phyloP scores from a whole-genome alignment of 2,797 vertebrate species.

The Selene dorsalis region DNA sequence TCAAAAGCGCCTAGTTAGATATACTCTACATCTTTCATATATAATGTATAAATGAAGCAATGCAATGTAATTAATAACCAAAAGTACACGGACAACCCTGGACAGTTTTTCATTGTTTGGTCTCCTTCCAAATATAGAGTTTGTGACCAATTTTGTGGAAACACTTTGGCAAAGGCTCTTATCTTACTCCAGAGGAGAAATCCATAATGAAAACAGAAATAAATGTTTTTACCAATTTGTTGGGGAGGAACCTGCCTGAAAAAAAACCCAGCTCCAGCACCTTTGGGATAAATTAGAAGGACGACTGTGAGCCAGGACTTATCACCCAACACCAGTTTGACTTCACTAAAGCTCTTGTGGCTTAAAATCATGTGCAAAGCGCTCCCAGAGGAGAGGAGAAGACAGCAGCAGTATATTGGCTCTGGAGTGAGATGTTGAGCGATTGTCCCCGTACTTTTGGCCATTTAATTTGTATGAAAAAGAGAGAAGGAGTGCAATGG shows the following conservation, averaged over 20 bases:
- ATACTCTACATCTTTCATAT: neutral
- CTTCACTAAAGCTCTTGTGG: neutral
- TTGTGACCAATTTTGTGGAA: neutral
- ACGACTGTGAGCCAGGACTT: neutral
- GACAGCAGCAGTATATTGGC: neutral
- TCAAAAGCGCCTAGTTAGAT: neutral
- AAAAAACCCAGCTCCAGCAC: neutral
- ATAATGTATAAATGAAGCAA: neutral
- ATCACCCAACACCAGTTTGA: neutral
- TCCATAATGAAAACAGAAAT: too few relatives aligned
- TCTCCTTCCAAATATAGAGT: neutral
- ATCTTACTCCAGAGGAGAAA: neutral
- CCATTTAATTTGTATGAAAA: neutral
- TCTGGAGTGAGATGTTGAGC: neutral
- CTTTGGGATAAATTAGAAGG: conserved; percentile 1
- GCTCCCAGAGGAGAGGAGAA: neutral
- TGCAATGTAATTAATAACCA: neutral
- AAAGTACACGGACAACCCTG: neutral
- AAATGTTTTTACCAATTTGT: neutral
- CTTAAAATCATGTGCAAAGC: conserved; percentile 6
- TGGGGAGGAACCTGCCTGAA: neutral
- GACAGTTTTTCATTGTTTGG: neutral
- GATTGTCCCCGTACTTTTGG: conserved; percentile 3
- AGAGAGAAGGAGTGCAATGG: too few relatives aligned
- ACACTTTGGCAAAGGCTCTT: neutral